These are phyloP conservation scores for Lasiommata megera DNA, from an alignment of 2,888 invertebrate genomes.

Conservation along the genomic window DNA sequence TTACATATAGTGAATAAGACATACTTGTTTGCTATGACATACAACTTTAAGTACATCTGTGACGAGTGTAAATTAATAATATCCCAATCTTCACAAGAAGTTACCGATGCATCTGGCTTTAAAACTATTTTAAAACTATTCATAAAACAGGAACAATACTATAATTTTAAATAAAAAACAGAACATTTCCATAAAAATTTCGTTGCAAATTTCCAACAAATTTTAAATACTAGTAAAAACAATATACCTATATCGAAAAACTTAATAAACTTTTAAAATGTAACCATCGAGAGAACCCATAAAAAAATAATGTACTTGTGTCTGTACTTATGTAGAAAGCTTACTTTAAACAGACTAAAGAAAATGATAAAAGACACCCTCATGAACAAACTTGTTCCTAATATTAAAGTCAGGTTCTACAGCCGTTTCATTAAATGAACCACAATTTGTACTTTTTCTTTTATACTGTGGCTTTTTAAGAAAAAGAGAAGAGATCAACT, in stretches of 20 bases:
- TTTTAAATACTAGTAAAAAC: not conserved
- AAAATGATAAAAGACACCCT: not conserved
- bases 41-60: no score
- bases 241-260: not conserved
- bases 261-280: not conserved
- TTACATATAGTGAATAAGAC: no score
- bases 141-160: not conserved
- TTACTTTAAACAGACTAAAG: constrained; percentile 1
- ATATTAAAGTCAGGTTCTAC: not conserved
- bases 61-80: no score
- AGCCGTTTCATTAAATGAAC: no score
- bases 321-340: not conserved
- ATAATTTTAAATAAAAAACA: not conserved
- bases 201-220: not conserved
- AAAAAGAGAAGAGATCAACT: constrained; percentile 14
- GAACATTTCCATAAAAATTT: constrained; percentile 1
- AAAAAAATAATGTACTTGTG: constrained; percentile 6
- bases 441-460: not conserved
- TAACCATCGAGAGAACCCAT: not conserved
- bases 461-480: not conserved
- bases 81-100: no score
- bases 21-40: no score
- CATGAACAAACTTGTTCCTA: not conserved
- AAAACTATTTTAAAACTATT: not conserved
- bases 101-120: not conserved